Evolutionary conservation across 2,113 vertebrate genomes (phyloP).

Genomic region (Eretmochelys imbricata): DNA sequence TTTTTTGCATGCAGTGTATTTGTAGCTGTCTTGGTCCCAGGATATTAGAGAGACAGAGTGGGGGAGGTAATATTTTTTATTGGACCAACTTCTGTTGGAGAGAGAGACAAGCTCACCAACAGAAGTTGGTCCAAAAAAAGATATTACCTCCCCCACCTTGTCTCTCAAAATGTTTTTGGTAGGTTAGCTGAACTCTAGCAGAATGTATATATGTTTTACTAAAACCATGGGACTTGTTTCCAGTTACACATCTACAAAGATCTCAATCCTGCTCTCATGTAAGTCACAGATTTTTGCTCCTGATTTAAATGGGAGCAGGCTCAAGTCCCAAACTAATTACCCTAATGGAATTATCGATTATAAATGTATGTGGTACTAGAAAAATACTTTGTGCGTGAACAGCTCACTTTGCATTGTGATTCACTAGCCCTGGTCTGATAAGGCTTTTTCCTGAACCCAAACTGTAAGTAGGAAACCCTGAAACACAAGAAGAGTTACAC

Average conservation of each 20-base stretch:
- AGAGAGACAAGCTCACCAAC: no score
- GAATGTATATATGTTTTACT: background rate
- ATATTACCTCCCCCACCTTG: background rate
- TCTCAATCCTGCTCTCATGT: slow-evolving; percentile 23
- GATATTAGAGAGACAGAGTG: no score
- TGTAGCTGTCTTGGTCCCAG: background rate
- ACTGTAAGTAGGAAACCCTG: background rate
- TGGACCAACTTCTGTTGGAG: no score
- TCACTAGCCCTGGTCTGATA: slow-evolving; percentile 9
- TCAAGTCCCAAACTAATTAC: slow-evolving; percentile 36
- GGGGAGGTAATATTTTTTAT: no score
- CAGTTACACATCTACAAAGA: background rate
- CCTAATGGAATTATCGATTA: slow-evolving; percentile 20
- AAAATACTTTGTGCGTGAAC: slow-evolving; percentile 3
- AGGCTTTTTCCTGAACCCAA: slow-evolving; percentile 47
- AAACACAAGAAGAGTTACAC: background rate
- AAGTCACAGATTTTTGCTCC: slow-evolving; percentile 20
- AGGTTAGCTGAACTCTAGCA: background rate
- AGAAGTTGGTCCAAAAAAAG: background rate
- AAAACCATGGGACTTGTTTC: background rate
- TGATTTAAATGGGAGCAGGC: background rate
- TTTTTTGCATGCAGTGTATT: background rate
- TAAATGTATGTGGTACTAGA: slow-evolving; percentile 1
- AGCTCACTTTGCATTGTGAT: background rate
- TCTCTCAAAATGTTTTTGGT: background rate